Conservation (phyloP, 1,140 invertebrate species). For the Pogonognathellus flavescens region DNA sequence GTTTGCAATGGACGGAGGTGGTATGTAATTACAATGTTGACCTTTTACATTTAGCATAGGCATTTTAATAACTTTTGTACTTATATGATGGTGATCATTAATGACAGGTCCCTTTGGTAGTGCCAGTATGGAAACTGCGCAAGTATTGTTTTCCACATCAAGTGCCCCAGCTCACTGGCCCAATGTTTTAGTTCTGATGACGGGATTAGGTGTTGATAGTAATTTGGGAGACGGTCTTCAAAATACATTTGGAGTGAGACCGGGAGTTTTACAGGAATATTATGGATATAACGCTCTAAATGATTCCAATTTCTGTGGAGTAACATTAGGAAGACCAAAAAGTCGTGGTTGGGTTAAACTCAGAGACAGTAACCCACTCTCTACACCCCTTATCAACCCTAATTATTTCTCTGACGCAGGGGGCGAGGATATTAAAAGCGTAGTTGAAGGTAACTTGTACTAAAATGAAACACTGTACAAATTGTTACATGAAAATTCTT, state of each 20-base stretch:
- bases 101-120: background rate
- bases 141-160: background rate
- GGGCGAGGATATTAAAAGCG: slow-evolving; percentile 76
- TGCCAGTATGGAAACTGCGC: background rate
- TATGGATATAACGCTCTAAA: background rate
- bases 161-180: background rate
- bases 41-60: too few relatives aligned
- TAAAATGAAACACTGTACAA: too few relatives aligned
- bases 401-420: slow-evolving; percentile 88
- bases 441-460: background rate
- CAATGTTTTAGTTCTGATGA: background rate
- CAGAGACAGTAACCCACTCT: slow-evolving; percentile 81
- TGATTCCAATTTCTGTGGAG: background rate
- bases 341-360: slow-evolving; percentile 69
- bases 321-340: background rate
- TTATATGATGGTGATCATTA: background rate
- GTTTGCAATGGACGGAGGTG: too few relatives aligned
- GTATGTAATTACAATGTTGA: slow-evolving; percentile 3
- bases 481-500: too few relatives aligned
- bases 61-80: background rate
- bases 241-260: background rate
- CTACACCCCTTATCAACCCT: slow-evolving; percentile 87
- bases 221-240: background rate
- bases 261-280: background rate
- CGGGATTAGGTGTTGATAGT: background rate